These are phyloP conservation scores for Blastobasis adustella DNA, from an alignment of 2,888 invertebrate genomes.

Conservation along the genomic window DNA sequence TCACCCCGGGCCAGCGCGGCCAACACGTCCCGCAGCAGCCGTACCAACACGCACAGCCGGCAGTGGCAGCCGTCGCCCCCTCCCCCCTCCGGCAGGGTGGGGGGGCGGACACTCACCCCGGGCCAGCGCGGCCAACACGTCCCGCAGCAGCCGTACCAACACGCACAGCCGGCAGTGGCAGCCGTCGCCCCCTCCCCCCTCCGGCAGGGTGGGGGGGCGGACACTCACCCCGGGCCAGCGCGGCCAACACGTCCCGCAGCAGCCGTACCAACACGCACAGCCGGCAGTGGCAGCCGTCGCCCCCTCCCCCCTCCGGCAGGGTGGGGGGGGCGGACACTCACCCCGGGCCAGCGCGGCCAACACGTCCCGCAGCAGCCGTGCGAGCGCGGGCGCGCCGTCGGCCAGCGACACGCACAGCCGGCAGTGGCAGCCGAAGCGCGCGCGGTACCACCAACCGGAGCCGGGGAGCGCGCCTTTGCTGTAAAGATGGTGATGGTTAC, in stretches of 20 bases:
- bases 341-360: slow-evolving; percentile 49
- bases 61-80: neutral
- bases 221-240: too few relatives aligned
- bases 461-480: too few relatives aligned
- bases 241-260: too few relatives aligned
- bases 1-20: too few relatives aligned
- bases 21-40: too few relatives aligned
- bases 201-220: too few relatives aligned
- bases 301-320: slow-evolving; percentile 16
- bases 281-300: neutral
- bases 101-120: too few relatives aligned
- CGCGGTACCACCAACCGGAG: slow-evolving; percentile 19
- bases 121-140: too few relatives aligned
- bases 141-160: too few relatives aligned
- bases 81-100: slow-evolving; percentile 19
- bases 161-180: neutral
- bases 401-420: slow-evolving; percentile 51
- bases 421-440: slow-evolving; percentile 58
- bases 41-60: too few relatives aligned
- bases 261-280: too few relatives aligned
- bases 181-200: slow-evolving; percentile 14
- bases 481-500: too few relatives aligned
- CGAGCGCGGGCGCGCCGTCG: slow-evolving; percentile 34
- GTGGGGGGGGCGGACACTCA: slow-evolving; percentile 14
- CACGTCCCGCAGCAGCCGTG: slow-evolving; percentile 32